Evolutionary conservation across 1,140 invertebrate genomes (phyloP), one percentile per base, ranked within the genome.

Genomic region (Papilio polytes): DNA sequence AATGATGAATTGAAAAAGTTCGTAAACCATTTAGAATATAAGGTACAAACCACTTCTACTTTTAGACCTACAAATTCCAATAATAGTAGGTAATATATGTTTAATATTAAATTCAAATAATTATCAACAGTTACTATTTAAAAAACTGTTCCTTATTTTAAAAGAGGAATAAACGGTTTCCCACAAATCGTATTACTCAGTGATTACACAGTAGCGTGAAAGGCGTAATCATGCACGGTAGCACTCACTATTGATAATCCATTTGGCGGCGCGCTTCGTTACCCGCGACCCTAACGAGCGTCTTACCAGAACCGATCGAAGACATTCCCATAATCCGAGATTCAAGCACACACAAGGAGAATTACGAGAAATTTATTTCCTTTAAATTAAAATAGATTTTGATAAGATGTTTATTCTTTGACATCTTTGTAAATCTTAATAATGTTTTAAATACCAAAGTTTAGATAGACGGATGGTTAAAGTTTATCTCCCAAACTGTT

Each of bases 201-300:
- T 36, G 63, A 70, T 70, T 36, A 70, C 63, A 70, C 1, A 36
- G 10, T 15, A 70, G 22, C 63, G 13, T 31, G 22, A 70, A 70
- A 31, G 13, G 26, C 26, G 3, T 22, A 70, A 70, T 70, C 63
- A 70, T 70, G 22, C 26, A 66, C 26, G 26, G 26, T 8, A 36
- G 26, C 63, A 36, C 10, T 26, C 26, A 70, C 80, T 80, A 73
- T 80, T 73, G 80, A 80, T 80, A 80, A 80, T 80, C 80, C 80
- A 80, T 80, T 80, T 74, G 56, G 70, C 59, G 36, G 80, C 48
- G 20, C 80, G 80, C 72, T 80, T 80, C 80, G 80, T 80, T 80
- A 80, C 46, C 72, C 53, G 13, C 31, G 15, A 15, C 63, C 26
- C 12, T 70, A 70, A 70, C 63, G 63, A 70, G 26, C 22, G 63